phyloP scores from a whole-genome alignment of 2,797 vertebrate species.

The Enteromius paludinosus region DNA sequence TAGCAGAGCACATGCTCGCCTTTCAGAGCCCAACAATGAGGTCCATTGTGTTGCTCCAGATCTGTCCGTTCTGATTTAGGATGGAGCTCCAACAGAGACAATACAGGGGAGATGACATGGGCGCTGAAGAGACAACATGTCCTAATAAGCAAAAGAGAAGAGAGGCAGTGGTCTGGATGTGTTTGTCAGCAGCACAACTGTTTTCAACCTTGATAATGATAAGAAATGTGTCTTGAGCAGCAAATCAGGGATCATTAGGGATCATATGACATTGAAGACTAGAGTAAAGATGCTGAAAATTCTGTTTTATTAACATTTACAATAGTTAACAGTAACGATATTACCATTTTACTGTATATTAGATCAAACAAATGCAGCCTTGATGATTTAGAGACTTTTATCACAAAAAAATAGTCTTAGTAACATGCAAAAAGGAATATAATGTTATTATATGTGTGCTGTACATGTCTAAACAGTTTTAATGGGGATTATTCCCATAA shows the following conservation, averaged over 20 bases:
- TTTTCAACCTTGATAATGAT: not conserved
- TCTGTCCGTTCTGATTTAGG: constrained; percentile 81
- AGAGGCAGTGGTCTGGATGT: constrained; percentile 32
- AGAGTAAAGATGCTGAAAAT: no score
- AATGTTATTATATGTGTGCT: not conserved
- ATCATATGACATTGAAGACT: no score
- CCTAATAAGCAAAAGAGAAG: constrained; percentile 50
- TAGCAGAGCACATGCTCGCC: constrained; percentile 85
- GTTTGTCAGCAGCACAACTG: not conserved
- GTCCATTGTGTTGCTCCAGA: constrained; percentile 77
- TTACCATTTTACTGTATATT: not conserved
- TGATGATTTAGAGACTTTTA: not conserved
- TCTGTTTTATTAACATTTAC: no score
- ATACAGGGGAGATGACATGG: constrained; percentile 60
- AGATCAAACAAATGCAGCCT: not conserved
- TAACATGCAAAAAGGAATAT: not conserved
- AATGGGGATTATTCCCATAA: not conserved
- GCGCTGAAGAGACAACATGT: constrained; percentile 54
- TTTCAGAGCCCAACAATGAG: constrained; percentile 82
- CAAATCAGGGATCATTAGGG: no score
- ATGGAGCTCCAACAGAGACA: constrained; percentile 68
- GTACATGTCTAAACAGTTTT: not conserved
- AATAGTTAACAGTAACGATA: not conserved
- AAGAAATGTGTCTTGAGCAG: no score
- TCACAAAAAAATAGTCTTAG: not conserved